Evolutionary conservation across 2,113 vertebrate genomes (phyloP).

Genomic region (Clarias gariepinus): DNA sequence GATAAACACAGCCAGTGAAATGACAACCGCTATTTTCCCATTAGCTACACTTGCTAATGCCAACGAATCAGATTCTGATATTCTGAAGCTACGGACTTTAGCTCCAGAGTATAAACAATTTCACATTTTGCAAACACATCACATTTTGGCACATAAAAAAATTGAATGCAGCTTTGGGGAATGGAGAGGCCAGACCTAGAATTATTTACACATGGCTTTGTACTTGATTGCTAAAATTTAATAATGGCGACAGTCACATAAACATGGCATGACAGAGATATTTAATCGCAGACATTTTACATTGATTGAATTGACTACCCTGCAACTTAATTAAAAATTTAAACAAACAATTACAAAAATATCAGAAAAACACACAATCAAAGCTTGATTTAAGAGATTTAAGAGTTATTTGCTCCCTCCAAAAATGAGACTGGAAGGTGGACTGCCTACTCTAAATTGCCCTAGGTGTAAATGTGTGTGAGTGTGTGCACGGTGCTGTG

Average conservation of each 20-base stretch:
- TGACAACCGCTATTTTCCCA: slow-evolving; percentile 26
- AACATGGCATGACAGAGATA: neutral
- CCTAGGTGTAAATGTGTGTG: neutral
- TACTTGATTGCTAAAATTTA: neutral
- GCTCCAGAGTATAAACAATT: slow-evolving; percentile 15
- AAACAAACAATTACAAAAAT: neutral
- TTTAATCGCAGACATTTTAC: neutral
- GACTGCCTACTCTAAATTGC: neutral
- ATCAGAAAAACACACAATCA: slow-evolving; percentile 12
- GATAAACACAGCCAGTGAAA: neutral
- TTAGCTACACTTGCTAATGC: neutral
- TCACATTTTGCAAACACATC: neutral
- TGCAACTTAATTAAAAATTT: neutral
- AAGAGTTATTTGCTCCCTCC: neutral
- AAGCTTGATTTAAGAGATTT: too few species aligned
- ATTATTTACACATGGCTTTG: slow-evolving; percentile 3
- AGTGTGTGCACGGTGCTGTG: neutral
- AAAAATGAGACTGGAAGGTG: neutral
- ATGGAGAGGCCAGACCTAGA: neutral
- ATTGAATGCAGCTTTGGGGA: neutral
- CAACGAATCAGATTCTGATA: slow-evolving; percentile 10
- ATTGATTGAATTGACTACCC: neutral
- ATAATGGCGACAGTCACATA: neutral
- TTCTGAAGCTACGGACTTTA: slow-evolving; percentile 6
- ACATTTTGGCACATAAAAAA: slow-evolving; percentile 8